These are phyloP conservation scores for Labeo calbasu DNA, from an alignment of 2,797 vertebrate genomes.

Conservation along the genomic window DNA sequence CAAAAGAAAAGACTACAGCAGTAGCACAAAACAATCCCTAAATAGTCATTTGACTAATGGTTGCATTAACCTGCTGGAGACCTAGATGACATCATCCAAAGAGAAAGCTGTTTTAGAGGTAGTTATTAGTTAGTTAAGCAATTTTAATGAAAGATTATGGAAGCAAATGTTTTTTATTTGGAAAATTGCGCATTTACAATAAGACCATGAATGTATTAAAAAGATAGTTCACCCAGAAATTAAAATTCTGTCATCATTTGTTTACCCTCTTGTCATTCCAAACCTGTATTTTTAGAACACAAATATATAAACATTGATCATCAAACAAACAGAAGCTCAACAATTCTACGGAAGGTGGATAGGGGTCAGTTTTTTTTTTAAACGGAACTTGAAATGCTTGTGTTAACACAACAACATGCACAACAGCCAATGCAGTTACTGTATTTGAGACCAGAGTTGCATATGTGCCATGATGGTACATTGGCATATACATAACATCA, in stretches of 20 bases:
- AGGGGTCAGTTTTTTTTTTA: too few species aligned
- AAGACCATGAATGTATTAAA: neutral
- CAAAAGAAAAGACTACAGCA: neutral
- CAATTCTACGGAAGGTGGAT: too few species aligned
- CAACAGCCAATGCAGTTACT: too few species aligned
- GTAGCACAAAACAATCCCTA: neutral
- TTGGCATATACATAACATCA: too few species aligned
- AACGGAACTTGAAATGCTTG: too few species aligned
- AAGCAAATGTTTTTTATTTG: neutral
- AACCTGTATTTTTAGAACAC: neutral
- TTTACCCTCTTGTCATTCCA: neutral
- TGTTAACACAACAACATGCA: too few species aligned
- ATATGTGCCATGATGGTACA: too few species aligned
- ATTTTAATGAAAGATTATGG: neutral
- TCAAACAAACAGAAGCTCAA: neutral
- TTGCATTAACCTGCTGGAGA: neutral
- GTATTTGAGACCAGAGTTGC: too few species aligned
- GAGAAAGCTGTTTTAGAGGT: neutral
- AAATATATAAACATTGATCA: neutral
- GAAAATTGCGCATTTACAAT: neutral
- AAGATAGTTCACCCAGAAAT: neutral
- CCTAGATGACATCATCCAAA: neutral
- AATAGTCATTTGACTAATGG: neutral
- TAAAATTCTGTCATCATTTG: neutral
- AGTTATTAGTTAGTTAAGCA: neutral